Evolutionary conservation across 1,140 invertebrate genomes (phyloP), one percentile per base, ranked within the genome.

Genomic region (Ceratosolen solmsi): DNA sequence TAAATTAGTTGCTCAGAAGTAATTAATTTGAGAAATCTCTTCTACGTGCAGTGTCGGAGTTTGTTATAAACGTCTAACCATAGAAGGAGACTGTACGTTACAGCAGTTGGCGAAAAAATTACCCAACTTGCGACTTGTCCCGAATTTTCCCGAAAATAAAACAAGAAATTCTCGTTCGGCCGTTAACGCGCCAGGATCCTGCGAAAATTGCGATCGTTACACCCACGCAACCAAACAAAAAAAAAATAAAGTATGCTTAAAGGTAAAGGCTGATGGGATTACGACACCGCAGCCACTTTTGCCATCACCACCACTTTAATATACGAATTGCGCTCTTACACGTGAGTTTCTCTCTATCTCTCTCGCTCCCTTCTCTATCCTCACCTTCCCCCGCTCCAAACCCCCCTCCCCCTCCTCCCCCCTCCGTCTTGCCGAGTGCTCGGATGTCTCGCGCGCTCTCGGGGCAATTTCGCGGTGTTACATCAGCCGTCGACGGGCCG

Each of bases 381-480:
- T 25, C 54, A 56, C 54, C 8, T 56, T 3, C 54, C n/a, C 8
- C 54, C 4, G 15, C 54, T 56, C 54, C 8, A 22, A 22, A 13
- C n/a, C 20, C n/a, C 20, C n/a, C 65, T 70, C 36, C n/a, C 65
- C 41, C 65, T 22, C 33, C 36, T 33, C n/a, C 13, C 36, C 36
- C 2, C 36, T 27, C 41, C 27, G 22, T 27, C 70, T 71, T 0
- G 4, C 0, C 15, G 22, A 17, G 22, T 41, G 9, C 38, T 49
- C 25, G 30, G 22, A 17, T 58, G 49, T 13, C 30, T 13, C 49
- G 49, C 25, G 7, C 33, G 27, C 27, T 41, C 1, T 51, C 33
- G 72, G 72, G 15, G 77, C 77, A 79, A 60, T 72, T 71, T 79
- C 78, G 11, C 68, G 36, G 20, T 30, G 65, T 79, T 79, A 68